phyloP scores from a whole-genome alignment of 2,888 invertebrate genomes.

The Auanema freiburgensis region DNA sequence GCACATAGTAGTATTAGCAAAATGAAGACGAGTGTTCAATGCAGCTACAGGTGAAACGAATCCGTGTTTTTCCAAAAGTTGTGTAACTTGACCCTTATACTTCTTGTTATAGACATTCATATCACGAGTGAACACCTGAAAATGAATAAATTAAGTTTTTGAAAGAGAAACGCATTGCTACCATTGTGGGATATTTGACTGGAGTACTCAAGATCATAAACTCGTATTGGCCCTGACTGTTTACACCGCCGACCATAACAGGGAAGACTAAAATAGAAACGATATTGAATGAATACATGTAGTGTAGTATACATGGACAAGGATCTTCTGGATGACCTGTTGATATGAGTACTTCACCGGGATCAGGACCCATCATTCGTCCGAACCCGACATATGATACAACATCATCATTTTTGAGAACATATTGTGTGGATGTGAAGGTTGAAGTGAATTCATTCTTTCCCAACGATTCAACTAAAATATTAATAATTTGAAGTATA shows the following conservation, averaged over 20 bases:
- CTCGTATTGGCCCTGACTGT: slow-evolving; percentile 44
- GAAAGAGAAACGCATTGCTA: too few relatives aligned
- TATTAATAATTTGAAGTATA: too few relatives aligned
- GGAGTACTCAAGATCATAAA: slow-evolving; percentile 60
- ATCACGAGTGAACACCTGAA: slow-evolving; percentile 2
- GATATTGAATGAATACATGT: background rate
- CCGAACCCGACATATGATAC: slow-evolving; percentile 52
- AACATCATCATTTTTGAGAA: slow-evolving; percentile 29
- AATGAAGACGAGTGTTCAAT: slow-evolving; percentile 48
- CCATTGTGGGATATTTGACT: slow-evolving; percentile 62
- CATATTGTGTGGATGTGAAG: slow-evolving; percentile 50
- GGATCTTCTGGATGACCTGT: slow-evolving; percentile 57
- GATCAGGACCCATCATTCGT: slow-evolving; percentile 58
- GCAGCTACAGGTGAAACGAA: slow-evolving; percentile 54
- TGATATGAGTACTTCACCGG: slow-evolving; percentile 53
- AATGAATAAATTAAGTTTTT: too few relatives aligned
- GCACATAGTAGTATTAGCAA: slow-evolving; percentile 30
- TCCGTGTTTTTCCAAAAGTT: slow-evolving; percentile 55
- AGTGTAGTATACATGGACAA: slow-evolving; percentile 59
- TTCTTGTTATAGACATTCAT: slow-evolving; percentile 40
- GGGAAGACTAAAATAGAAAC: slow-evolving; percentile 50
- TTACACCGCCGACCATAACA: slow-evolving; percentile 50
- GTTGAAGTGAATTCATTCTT: slow-evolving; percentile 48
- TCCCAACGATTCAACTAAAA: slow-evolving; percentile 46
- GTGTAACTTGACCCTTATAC: slow-evolving; percentile 48